These are phyloP conservation scores for Chloropsis cyanopogon DNA, from an alignment of 2,113 vertebrate genomes.

Conservation along the genomic window DNA sequence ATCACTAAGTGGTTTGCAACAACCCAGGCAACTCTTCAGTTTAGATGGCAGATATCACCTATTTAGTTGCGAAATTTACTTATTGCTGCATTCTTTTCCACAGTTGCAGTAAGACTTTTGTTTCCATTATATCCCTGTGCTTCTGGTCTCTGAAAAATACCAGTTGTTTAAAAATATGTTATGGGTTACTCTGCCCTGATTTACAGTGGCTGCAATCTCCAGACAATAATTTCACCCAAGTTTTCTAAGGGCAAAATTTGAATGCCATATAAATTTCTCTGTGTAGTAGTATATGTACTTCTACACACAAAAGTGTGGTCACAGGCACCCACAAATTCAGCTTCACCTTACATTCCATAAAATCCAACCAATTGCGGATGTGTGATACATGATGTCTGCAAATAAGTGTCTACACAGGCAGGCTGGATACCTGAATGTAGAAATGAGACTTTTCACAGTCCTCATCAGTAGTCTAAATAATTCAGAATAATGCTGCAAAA, in stretches of 20 bases:
- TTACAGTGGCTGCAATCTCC: neutral
- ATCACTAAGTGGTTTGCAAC: neutral
- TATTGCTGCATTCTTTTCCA: neutral
- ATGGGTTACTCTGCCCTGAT: neutral
- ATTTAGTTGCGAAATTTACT: neutral
- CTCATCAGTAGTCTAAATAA: neutral
- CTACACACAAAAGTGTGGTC: neutral
- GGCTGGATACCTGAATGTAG: neutral
- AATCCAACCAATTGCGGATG: neutral
- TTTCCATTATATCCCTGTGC: neutral
- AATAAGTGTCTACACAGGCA: neutral
- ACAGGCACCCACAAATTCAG: neutral
- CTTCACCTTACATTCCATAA: neutral
- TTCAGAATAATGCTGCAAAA: neutral
- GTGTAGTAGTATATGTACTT: neutral
- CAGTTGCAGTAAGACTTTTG: neutral
- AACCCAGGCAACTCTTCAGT: conserved; percentile 9
- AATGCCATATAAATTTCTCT: neutral
- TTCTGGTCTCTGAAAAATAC: neutral
- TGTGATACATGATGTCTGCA: accelerated
- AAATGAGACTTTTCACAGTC: neutral
- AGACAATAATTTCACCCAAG: neutral
- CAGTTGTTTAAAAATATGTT: neutral
- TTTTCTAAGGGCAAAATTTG: neutral
- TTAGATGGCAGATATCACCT: conserved; percentile 23